Percentiles rank a stretch among this genome's conserved stretches.
These are phyloP conservation scores for Caenorhabditis sp. DNA, from an alignment of 2,888 invertebrate genomes.

Conservation along the genomic window DNA sequence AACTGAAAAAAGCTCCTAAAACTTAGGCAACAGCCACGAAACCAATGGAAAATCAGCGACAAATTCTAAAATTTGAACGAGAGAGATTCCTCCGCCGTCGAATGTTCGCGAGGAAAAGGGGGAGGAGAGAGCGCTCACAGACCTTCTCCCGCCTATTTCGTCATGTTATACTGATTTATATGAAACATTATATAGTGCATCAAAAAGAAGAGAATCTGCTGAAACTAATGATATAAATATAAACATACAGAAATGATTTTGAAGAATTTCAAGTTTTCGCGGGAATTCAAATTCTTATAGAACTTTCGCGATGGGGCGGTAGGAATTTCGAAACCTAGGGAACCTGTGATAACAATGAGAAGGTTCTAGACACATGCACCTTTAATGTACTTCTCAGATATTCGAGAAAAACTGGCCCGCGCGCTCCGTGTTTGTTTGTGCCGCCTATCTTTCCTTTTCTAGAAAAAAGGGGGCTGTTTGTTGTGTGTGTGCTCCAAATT, in stretches of 20 bases:
- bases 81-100: conserved; percentile 34
- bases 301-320: too few relatives aligned
- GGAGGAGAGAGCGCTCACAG: conserved; percentile 42
- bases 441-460: too few relatives aligned
- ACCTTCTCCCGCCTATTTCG: background rate
- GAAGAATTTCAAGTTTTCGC: background rate
- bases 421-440: too few relatives aligned
- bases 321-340: too few relatives aligned
- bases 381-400: too few relatives aligned
- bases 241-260: background rate
- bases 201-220: background rate
- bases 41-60: conserved; percentile 3
- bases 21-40: conserved; percentile 11
- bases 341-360: too few relatives aligned
- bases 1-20: background rate
- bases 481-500: too few relatives aligned
- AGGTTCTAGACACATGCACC: too few relatives aligned
- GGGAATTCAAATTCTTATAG: background rate
- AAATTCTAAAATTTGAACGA: conserved; percentile 7
- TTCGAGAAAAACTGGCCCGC: too few relatives aligned
- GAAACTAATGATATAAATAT: background rate
- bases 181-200: background rate
- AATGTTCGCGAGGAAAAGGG: conserved; percentile 39
- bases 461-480: too few relatives aligned
- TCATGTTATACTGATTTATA: background rate